Conservation (phyloP, 2,797 vertebrate genomes). For the Takifugu ocellatus region DNA sequence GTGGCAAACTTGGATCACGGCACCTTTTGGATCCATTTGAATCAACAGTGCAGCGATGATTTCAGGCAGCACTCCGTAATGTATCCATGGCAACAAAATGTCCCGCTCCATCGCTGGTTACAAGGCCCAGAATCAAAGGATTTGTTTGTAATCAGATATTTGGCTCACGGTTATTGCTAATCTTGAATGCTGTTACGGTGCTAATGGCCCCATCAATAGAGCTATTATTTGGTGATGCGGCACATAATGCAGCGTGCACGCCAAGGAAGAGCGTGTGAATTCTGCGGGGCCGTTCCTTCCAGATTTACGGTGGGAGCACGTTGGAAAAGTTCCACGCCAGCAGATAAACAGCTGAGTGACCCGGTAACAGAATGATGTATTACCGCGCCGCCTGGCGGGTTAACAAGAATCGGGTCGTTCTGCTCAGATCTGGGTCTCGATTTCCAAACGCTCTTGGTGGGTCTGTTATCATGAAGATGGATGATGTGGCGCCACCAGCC, state of each 20-base stretch:
- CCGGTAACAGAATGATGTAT: conserved; percentile 38
- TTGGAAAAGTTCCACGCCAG: conserved; percentile 12
- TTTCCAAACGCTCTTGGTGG: conserved; percentile 23
- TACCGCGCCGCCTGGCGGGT: conserved; percentile 23
- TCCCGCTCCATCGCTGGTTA: conserved; percentile 26
- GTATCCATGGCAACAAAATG: conserved; percentile 35
- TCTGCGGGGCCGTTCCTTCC: conserved; percentile 18
- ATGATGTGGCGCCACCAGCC: conserved; percentile 14
- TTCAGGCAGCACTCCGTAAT: conserved; percentile 19
- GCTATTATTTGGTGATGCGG: conserved; percentile 30
- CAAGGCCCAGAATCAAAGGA: conserved; percentile 36
- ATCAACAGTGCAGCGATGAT: conserved; percentile 10
- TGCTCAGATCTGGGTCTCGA: conserved; percentile 29
- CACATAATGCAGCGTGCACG: neutral
- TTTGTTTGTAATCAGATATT: conserved; percentile 28
- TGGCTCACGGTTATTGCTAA: conserved; percentile 33
- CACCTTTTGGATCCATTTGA: neutral
- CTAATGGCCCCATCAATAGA: conserved; percentile 37
- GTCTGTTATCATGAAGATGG: conserved; percentile 4
- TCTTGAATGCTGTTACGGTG: conserved; percentile 26
- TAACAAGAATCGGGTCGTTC: conserved; percentile 27
- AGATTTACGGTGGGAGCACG: conserved; percentile 3
- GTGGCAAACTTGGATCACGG: conserved; percentile 34
- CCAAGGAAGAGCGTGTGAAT: neutral
- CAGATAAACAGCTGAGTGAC: conserved; percentile 37